Conservation (phyloP, 1,140 invertebrate species). For the Anoplolepis gracilipes region DNA sequence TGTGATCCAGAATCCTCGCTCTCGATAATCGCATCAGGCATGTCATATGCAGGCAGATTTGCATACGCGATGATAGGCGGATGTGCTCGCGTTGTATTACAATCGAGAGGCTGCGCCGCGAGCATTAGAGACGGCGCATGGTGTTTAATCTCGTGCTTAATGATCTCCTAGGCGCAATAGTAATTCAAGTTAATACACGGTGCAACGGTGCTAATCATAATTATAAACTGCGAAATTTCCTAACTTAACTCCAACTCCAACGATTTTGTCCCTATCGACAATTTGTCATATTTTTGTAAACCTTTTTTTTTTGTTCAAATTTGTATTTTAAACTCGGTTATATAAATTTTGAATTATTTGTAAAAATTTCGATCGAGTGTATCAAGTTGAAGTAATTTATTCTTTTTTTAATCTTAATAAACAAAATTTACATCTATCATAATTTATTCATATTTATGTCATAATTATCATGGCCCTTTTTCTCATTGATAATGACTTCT, state of each 20-base stretch:
- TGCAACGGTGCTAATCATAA: slow-evolving; percentile 45
- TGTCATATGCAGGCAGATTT: slow-evolving; percentile 70
- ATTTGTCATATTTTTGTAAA: no score
- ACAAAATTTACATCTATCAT: background rate
- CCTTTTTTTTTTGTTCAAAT: background rate
- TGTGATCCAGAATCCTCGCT: slow-evolving; percentile 56
- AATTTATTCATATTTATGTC: background rate
- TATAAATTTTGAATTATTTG: background rate
- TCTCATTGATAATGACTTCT: background rate
- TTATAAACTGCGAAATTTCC: slow-evolving; percentile 22
- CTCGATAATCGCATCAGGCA: slow-evolving; percentile 68
- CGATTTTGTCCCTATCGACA: background rate
- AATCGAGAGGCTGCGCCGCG: slow-evolving; percentile 65
- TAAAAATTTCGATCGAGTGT: background rate
- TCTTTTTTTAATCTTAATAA: background rate
- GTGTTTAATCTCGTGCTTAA: slow-evolving; percentile 69
- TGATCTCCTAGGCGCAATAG: slow-evolving; percentile 66
- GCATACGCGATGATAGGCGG: slow-evolving; percentile 64
- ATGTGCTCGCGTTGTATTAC: slow-evolving; percentile 66
- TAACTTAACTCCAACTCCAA: background rate
- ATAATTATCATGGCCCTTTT: background rate
- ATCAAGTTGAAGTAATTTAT: background rate
- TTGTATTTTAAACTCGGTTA: background rate
- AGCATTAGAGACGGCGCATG: slow-evolving; percentile 55
- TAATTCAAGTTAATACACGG: slow-evolving; percentile 17